Conservation (phyloP, 2,888 invertebrate species). For the Torymus auratus region DNA sequence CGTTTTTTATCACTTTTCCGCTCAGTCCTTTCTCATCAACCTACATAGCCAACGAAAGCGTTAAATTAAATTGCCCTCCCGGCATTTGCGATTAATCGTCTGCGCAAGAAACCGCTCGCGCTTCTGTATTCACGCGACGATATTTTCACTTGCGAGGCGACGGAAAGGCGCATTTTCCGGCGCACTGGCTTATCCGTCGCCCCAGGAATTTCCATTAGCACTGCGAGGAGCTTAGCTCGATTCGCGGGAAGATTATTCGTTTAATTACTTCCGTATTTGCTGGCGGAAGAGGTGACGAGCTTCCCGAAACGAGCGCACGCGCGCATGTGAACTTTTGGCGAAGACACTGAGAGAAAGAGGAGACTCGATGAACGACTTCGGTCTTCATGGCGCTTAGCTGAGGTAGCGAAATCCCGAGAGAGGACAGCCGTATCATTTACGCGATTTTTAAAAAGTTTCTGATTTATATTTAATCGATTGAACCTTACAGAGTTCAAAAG, state of each 20-base stretch:
- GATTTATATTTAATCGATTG: too few relatives aligned
- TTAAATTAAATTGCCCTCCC: constrained; percentile 58
- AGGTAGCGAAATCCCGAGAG: too few relatives aligned
- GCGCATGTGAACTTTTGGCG: too few relatives aligned
- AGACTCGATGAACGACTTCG: too few relatives aligned
- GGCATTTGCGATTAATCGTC: constrained; percentile 54
- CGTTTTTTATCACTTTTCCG: constrained; percentile 36
- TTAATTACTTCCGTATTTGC: constrained; percentile 65
- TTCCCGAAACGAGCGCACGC: too few relatives aligned
- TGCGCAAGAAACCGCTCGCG: constrained; percentile 13
- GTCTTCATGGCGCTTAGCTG: too few relatives aligned
- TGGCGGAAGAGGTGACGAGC: constrained; percentile 17
- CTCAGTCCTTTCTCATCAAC: background rate
- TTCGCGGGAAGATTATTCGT: constrained; percentile 62
- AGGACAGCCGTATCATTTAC: too few relatives aligned
- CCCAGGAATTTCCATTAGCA: constrained; percentile 64
- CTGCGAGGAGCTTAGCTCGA: constrained; percentile 34
- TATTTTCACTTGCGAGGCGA: constrained; percentile 11
- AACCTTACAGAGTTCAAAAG: too few relatives aligned
- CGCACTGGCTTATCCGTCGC: background rate
- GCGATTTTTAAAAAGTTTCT: too few relatives aligned
- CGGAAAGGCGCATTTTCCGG: background rate
- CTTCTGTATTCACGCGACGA: background rate
- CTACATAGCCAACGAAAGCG: constrained; percentile 40
- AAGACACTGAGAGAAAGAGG: too few relatives aligned